Evolutionary conservation across 1,140 invertebrate species (phyloP), one percentile per base, ranked within the genome.

Genomic region (Pemphigus obesinymphae): DNA sequence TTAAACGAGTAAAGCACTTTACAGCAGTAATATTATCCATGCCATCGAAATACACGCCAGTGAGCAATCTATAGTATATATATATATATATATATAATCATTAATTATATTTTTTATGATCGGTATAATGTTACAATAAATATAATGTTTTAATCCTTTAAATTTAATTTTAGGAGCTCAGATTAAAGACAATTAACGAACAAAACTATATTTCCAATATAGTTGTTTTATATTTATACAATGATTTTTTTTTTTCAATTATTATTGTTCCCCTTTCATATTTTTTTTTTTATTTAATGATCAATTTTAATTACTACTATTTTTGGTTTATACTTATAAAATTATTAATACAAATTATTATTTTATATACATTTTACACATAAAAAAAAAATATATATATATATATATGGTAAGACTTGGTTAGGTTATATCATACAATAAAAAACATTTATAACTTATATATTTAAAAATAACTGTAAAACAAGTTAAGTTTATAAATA

Each of bases 81-180:
- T 40, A 40, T 40, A 40, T 40, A 40, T 40, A 40, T 40, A 40
- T 40, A 40, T 40, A 40, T 40, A 40, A 13, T 45, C n/a, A n/a
- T n/a, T n/a, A n/a, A n/a, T n/a, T n/a, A n/a, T n/a, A n/a, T n/a
- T n/a, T n/a, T n/a, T n/a, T n/a, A n/a, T n/a, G n/a, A n/a, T n/a
- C n/a, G n/a, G n/a, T n/a, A n/a, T n/a, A n/a, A 11, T 45, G 43
- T 45, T n/a, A n/a, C n/a, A n/a, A 34, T 63, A 8, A 20, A 80
- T 80, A 20, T 29, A 63, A 31, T 40, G 5, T 73, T 73, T 3
- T 48, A 73, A 31, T 50, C 17, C 31, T 73, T 50, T 73, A 50
- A 43, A 43, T 70, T 70, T 45, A 73, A 73, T 73, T 80, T 80
- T 80, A 80, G 76, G 55, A 80, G 76, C 37, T 80, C 76, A 3